Evolutionary conservation across 1,140 invertebrate genomes (phyloP), one percentile per base, ranked within the genome.

Genomic region (Berghia stephanieae): DNA sequence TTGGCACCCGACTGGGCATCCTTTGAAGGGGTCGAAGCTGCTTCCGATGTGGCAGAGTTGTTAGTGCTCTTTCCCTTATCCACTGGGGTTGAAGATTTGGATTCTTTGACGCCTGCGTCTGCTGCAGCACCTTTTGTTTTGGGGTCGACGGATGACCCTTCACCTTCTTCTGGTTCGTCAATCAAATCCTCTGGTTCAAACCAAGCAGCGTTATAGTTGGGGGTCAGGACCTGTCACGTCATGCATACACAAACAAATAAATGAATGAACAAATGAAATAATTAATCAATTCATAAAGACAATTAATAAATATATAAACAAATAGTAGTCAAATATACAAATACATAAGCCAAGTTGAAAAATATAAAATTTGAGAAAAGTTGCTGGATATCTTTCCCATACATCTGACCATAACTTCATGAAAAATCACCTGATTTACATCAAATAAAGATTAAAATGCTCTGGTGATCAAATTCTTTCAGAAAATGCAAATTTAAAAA

Each of bases 181-280:
- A 67, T 80, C 75, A 81, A 46, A n/a, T 82, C 77, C 31, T 82
- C 80, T 34, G 76, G 75, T 13, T 79, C 76, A 36, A 78, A 42
- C 84, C 82, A 85, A 31, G 82, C 80, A 31, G 81, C 57, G 73
- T 79, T 82, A 13, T 68, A 60, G 38, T 83, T 79, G n/a, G 83
- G 79, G 8, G 84, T 86, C 75, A 87, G 75, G 16, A 87, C 78
- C 85, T 87, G 60, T n/a, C n/a, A n/a, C 16, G 18, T 4, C 38
- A 38, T 21, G 18, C 8, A 34, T 18, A 69, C 3, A 21, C 40
- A 13, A 52, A 16, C 36, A 6, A 34, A n/a, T 52, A 40, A 0
- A 5, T 1, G 49, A 34, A 27, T 21, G 34, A 0, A 55, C 3
- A 57, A 5, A 55, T 34, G 46, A 31, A 46, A 55, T 31, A 27